A percentile compares a stretch with the other conserved stretches of the same genome.
Conservation (phyloP, 2,888 invertebrate species). For the Sinhomidia bicolor region DNA sequence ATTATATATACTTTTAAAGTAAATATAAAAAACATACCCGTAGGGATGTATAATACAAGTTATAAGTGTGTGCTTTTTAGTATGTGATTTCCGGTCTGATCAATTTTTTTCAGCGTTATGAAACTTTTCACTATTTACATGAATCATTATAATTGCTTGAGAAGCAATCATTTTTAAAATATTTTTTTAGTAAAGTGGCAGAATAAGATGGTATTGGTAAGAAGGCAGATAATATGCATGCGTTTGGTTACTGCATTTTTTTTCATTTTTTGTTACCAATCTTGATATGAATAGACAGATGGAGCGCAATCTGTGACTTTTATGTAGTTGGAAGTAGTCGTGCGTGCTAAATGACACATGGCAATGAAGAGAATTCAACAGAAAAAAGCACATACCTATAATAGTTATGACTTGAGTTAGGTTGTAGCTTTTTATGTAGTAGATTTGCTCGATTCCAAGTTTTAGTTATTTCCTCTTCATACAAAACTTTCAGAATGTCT, state of each 20-base stretch:
- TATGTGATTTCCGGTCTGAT: constrained; percentile 28
- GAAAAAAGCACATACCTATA: too few species aligned
- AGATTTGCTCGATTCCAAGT: too few species aligned
- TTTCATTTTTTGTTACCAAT: not conserved
- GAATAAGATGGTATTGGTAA: too few species aligned
- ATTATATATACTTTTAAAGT: constrained; percentile 3
- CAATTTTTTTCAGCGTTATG: not conserved
- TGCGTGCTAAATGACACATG: not conserved
- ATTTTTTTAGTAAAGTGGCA: too few species aligned
- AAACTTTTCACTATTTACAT: not conserved
- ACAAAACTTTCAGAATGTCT: too few species aligned
- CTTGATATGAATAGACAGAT: not conserved
- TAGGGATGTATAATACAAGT: not conserved
- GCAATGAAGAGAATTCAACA: not conserved
- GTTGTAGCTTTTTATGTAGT: too few species aligned
- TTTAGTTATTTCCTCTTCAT: too few species aligned
- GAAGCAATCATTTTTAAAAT: too few species aligned
- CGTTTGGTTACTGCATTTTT: not conserved
- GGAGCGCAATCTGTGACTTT: not conserved
- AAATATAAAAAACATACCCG: not conserved
- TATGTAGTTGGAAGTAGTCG: constrained; percentile 20
- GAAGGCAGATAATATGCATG: too few species aligned
- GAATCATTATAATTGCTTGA: not conserved
- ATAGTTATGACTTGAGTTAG: too few species aligned
- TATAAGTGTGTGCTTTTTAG: not conserved